These are phyloP conservation scores for Torymus aiolomorphi DNA, from an alignment of 2,888 invertebrate genomes.

Conservation along the genomic window DNA sequence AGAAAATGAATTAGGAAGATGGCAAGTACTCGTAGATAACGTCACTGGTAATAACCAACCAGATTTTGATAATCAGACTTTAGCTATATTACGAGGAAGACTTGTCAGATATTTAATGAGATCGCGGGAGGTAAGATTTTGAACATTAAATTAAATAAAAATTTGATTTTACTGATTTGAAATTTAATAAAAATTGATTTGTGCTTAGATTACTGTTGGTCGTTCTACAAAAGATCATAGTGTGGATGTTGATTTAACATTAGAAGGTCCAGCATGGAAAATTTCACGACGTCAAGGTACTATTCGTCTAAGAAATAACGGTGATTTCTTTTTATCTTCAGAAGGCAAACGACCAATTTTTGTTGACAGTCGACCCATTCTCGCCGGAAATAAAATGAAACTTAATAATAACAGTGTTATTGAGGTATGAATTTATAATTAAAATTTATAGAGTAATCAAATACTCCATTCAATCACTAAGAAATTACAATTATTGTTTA, in stretches of 20 bases:
- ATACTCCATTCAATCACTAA: too few relatives aligned
- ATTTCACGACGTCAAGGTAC: conserved; percentile 95
- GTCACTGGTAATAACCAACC: conserved; percentile 89
- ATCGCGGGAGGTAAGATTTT: conserved; percentile 84
- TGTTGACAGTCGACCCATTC: conserved; percentile 93
- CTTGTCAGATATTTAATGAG: conserved; percentile 96
- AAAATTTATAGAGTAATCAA: neutral
- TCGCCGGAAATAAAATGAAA: conserved; percentile 91
- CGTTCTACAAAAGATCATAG: conserved; percentile 90
- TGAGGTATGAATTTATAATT: conserved; percentile 80
- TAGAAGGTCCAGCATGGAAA: conserved; percentile 97
- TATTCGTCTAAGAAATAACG: conserved; percentile 91
- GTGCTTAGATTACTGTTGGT: conserved; percentile 89
- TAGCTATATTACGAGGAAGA: conserved; percentile 93
- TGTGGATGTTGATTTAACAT: conserved; percentile 94
- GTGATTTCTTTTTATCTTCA: conserved; percentile 95
- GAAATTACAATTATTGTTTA: too few relatives aligned
- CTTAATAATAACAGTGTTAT: conserved; percentile 95
- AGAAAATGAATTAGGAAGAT: conserved; percentile 92
- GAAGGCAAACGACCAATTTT: conserved; percentile 96
- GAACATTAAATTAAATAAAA: conserved; percentile 12
- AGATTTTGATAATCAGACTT: conserved; percentile 94
- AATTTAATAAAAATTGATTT: conserved; percentile 21
- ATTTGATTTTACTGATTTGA: too few relatives aligned
- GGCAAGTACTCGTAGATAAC: conserved; percentile 95